Base-by-base conservation (phyloP, 2,113 vertebrate species). In the Gymnogyps californianus region DNA sequence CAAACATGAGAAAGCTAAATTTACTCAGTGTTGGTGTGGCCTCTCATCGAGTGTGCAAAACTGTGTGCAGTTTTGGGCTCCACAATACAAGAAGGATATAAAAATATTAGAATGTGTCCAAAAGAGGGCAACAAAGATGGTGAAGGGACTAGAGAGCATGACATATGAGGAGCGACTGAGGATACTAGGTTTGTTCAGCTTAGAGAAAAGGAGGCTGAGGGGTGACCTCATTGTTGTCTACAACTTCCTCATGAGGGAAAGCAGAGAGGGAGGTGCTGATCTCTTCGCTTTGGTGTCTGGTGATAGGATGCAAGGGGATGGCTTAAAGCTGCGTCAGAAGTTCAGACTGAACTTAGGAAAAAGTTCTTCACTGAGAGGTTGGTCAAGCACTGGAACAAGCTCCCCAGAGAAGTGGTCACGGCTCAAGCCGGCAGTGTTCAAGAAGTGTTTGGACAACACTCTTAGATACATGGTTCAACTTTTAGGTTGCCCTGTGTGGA, bases 201-300 rank as follows among this genome's bases (percentile, higher is more conserved):
- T 40, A 31, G 25, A 36, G 42, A 46, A 67, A 32, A 70, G 17
- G 18, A 59, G 38, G 22, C 9, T 65, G 19, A 78, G 5, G 7
- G 19, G 7, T 38, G 31, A 38, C 13, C 13, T 49, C 16, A 29
- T 36, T 20, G 13, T 9, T 54, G 25, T 54, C 64, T 29, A 42
- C 15, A 59, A 36, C 18, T 28, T 29, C 15, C 15, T 74, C 10
- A 38, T 55, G 19, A 44, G n/a, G 40, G 13, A 54, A 55, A 89
- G n/a, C 7, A 6, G n/a, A 38, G 13, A 38, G 0, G 0, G 11
- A 47, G 17, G 18, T 72, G 17, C 25, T 32, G 47, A 66, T 32
- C 32, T 76, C 55, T 72, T 59, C 13, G 32, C 36, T n/a, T 31
- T 59, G 31, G 15, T 32, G 6, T 44, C 38, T 52, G 29, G 11